Base-by-base conservation (phyloP, 2,888 invertebrate species). In the Sthenelais limicola region DNA sequence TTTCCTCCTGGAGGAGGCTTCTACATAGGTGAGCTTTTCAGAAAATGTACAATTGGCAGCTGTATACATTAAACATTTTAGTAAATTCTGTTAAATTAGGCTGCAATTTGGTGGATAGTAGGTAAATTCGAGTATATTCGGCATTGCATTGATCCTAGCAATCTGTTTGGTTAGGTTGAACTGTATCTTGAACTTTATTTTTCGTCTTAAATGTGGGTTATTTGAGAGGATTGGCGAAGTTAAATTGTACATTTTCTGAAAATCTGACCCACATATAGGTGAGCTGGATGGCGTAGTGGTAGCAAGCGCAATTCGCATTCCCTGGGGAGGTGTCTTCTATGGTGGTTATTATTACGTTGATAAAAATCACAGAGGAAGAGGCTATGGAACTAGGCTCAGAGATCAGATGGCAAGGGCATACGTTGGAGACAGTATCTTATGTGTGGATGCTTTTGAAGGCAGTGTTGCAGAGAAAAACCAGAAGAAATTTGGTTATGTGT, bases 1-100 rank as follows among this genome's bases (percentile, higher is more conserved):
- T 73, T 68, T 54, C 73, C 73, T 18, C 28, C 35, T n/a, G 58
- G 67, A 1, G 26, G 18, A 3, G 74, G 74, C 15, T 76, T 73
- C 67, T 75, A 75, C 66, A 69, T 76, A 9, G 75, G 76, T 0
- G n/a, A n/a, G n/a, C n/a, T n/a, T n/a, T n/a, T n/a, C n/a, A n/a
- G n/a, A n/a, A n/a, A n/a, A n/a, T n/a, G n/a, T n/a, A n/a, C n/a
- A n/a, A n/a, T n/a, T n/a, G n/a, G n/a, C n/a, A n/a, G n/a, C n/a
- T n/a, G n/a, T n/a, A n/a, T n/a, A n/a, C n/a, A n/a, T n/a, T n/a
- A n/a, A n/a, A n/a, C n/a, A n/a, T n/a, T n/a, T n/a, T n/a, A n/a
- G n/a, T n/a, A n/a, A n/a, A n/a, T n/a, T n/a, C n/a, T n/a, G n/a
- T n/a, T n/a, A n/a, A n/a, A n/a, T n/a, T n/a, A n/a, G n/a, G n/a